A percentile compares a stretch with the other conserved stretches of the same genome.
These are phyloP conservation scores for Chelmon rostratus DNA, from an alignment of 2,797 vertebrate species.

Conservation along the genomic window DNA sequence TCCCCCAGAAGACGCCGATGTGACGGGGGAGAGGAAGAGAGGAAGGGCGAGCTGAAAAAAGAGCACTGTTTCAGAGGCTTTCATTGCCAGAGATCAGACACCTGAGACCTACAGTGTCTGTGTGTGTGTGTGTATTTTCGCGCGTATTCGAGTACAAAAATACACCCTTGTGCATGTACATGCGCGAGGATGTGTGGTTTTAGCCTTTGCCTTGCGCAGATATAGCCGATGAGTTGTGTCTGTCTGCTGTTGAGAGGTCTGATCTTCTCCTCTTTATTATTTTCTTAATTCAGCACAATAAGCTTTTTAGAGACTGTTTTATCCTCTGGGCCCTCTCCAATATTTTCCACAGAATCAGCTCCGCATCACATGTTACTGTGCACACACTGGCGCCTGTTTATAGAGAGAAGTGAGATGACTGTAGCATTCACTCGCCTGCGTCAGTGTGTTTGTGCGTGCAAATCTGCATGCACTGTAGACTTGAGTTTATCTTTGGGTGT, in stretches of 20 bases:
- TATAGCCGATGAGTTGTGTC: slow-evolving; percentile 42
- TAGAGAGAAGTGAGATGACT: slow-evolving; percentile 57
- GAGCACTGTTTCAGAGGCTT: slow-evolving; percentile 69
- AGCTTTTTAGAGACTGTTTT: slow-evolving; percentile 53
- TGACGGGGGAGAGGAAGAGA: slow-evolving; percentile 41
- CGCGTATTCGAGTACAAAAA: slow-evolving; percentile 37
- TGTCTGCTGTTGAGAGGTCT: slow-evolving; percentile 54
- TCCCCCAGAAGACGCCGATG: slow-evolving; percentile 49
- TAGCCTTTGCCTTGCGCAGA: slow-evolving; percentile 36
- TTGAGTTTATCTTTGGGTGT: slow-evolving; percentile 64
- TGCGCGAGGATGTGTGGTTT: slow-evolving; percentile 34
- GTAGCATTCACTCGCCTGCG: slow-evolving; percentile 49
- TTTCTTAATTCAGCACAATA: slow-evolving; percentile 62
- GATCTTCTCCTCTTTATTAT: slow-evolving; percentile 54
- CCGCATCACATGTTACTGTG: slow-evolving; percentile 58
- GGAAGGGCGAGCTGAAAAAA: slow-evolving; percentile 53
- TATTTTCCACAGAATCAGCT: slow-evolving; percentile 60
- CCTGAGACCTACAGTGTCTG: slow-evolving; percentile 75
- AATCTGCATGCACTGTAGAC: slow-evolving; percentile 57
- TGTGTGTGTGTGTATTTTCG: slow-evolving; percentile 39
- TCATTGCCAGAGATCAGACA: slow-evolving; percentile 79
- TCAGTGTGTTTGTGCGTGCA: slow-evolving; percentile 54
- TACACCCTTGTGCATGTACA: slow-evolving; percentile 24
- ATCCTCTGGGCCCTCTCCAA: slow-evolving; percentile 49
- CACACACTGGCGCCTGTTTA: slow-evolving; percentile 56